Base-by-base conservation (phyloP, 2,113 vertebrate species). In the Nothoprocta pentlandii region DNA sequence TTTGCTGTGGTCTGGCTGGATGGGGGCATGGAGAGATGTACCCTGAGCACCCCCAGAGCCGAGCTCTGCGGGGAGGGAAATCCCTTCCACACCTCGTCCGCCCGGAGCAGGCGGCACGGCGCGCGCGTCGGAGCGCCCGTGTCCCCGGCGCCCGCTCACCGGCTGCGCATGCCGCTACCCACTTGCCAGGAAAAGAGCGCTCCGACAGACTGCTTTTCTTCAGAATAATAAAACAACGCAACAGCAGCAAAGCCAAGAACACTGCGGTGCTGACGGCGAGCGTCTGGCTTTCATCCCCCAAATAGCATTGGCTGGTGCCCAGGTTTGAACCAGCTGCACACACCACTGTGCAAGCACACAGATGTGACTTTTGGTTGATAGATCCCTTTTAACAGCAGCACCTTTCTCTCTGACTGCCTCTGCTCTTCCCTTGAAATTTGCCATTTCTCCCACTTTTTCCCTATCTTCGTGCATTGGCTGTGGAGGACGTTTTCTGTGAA, bases 171-270 rank as follows among this genome's bases (percentile, higher is more conserved):
- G 0, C 59, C 19, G 74, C 76, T 32, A 0, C 15, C 59, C 58
- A 26, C 3, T 58, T 30, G 85, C 81, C 87, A 78, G 47, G 61
- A 93, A 80, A 64, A 88, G 61, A 90, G 51, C 68, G 41, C 56
- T 22, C 53, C 47, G 36, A 44, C 56, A 68, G 79, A 62, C 80
- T 78, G 67, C 61, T 85, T 91, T 82, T 80, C 85, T 95, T 77
- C 76, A 75, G 89, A 90, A 85, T 91, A 94, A 91, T 86, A 80
- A 90, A 93, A 58, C 62, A 93, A 47, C 34, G 85, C 64, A 95
- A 70, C 32, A 51, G 79, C 59, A 93, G 88, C 92, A 90, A 94
- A 93, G 93, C 92, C 93, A 94, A 90, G 88, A 97, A 94, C 47
- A 34, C 3, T 66, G 81, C 91, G 73, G 81, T 58, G 28, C 84